Percentiles rank a stretch among this genome's conserved stretches.
phyloP scores from a whole-genome alignment of 2,113 vertebrate genomes.

The Pedetes capensis region DNA sequence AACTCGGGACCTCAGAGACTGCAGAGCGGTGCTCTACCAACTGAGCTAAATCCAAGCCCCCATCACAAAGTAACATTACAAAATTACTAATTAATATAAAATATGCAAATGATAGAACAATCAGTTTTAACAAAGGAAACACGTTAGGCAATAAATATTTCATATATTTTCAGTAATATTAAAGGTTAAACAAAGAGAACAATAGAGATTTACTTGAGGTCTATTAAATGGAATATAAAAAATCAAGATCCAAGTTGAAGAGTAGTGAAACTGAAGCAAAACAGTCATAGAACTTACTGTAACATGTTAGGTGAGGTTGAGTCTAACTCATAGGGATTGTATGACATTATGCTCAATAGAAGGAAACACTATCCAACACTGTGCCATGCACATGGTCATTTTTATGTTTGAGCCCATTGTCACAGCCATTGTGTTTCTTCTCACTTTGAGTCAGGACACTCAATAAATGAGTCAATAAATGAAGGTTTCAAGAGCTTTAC shows the following conservation, averaged over 20 bases:
- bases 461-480: no score
- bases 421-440: no score
- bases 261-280: not conserved
- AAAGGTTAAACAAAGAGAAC: not conserved
- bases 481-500: no score
- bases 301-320: no score
- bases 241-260: not conserved
- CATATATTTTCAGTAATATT: not conserved
- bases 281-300: not conserved
- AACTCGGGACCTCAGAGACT: no score
- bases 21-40: no score
- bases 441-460: no score
- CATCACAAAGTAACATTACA: not conserved
- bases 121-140: not conserved
- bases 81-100: not conserved
- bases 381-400: no score
- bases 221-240: not conserved
- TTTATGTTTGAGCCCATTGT: no score
- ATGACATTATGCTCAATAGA: no score
- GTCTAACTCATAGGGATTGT: no score
- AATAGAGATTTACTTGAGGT: not conserved
- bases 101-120: not conserved
- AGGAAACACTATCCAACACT: not conserved
- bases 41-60: no score
- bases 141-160: not conserved